Conservation (phyloP, 2,888 invertebrate species). For the Drosophila multiciliata region DNA sequence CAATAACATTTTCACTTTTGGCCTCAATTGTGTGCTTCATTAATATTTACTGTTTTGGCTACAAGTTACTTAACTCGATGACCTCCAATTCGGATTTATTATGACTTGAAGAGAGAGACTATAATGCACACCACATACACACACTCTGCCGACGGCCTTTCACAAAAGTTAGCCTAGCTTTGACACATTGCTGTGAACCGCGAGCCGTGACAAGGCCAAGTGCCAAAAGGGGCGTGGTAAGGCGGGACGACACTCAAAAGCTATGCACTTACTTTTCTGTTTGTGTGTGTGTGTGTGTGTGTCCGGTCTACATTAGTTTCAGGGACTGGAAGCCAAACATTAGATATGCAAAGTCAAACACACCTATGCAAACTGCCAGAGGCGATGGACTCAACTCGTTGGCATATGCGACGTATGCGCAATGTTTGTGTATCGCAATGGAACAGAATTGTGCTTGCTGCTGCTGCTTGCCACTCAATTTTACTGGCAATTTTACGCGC, state of each 20-base stretch:
- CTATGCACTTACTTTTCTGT: constrained; percentile 13
- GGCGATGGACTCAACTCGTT: constrained; percentile 43
- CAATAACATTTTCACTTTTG: not conserved
- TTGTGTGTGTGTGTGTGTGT: not conserved
- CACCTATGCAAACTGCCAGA: constrained; percentile 42
- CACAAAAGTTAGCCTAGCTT: constrained; percentile 39
- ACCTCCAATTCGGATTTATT: constrained; percentile 28
- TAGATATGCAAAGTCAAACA: constrained; percentile 72
- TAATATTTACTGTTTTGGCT: not conserved
- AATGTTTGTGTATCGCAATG: constrained; percentile 24
- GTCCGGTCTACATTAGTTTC: constrained; percentile 19
- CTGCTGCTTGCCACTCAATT: constrained; percentile 7
- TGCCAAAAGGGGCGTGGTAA: not conserved
- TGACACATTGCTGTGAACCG: constrained; percentile 39
- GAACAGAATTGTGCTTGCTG: not conserved
- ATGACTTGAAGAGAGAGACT: constrained; percentile 25
- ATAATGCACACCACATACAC: constrained; percentile 30
- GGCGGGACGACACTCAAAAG: constrained; percentile 24
- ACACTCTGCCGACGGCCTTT: constrained; percentile 28
- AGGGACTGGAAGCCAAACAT: constrained; percentile 43
- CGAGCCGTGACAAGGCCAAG: constrained; percentile 48
- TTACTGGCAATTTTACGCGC: constrained; percentile 50
- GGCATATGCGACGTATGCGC: constrained; percentile 58
- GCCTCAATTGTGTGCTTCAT: not conserved
- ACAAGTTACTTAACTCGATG: constrained; percentile 26